Conservation (phyloP, 2,113 vertebrate species). For the Megaceryle maxima region DNA sequence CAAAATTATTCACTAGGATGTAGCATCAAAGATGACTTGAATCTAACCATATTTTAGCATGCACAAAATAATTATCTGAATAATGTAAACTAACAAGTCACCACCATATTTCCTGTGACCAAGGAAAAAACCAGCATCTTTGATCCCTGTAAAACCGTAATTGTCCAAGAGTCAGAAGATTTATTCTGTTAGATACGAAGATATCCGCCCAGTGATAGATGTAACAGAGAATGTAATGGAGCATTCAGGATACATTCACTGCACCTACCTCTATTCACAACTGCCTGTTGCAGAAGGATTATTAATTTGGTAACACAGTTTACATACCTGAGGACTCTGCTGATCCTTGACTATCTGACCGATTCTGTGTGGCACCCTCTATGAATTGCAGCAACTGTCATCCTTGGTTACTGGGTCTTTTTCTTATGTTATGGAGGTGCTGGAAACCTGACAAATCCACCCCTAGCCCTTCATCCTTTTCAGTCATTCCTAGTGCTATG, state of each 20-base stretch:
- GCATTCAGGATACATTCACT: not conserved
- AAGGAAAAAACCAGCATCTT: not conserved
- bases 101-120: not conserved
- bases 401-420: not conserved
- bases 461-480: not conserved
- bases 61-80: not conserved
- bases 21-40: not conserved
- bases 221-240: not conserved
- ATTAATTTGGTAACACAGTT: not conserved
- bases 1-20: not conserved
- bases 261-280: not conserved
- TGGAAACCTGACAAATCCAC: not conserved
- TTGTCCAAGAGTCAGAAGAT: not conserved
- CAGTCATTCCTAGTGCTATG: not conserved
- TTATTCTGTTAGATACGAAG: not conserved
- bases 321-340: not conserved
- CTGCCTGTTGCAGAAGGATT: not conserved
- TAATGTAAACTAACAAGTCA: not conserved
- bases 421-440: not conserved
- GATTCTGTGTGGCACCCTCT: not conserved
- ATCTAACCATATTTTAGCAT: not conserved
- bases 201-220: not conserved
- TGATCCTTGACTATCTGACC: not conserved
- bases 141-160: not conserved
- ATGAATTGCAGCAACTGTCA: not conserved